Evolutionary conservation across 2,888 invertebrate species (phyloP).

Genomic region (Drosophila barbarae): DNA sequence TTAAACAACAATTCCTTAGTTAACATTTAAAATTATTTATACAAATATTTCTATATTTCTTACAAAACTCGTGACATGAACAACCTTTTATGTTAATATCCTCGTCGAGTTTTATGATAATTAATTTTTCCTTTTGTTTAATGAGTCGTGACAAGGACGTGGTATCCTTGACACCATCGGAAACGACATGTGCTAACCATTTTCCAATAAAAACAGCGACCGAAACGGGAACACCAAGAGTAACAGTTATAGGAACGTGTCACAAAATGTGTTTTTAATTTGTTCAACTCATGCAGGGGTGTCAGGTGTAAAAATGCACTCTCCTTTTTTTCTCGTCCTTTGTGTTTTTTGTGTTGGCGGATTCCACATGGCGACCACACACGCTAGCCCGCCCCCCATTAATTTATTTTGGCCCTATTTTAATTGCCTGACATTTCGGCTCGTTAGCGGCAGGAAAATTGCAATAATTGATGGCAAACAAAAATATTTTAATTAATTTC

Average conservation of each 20-base stretch:
- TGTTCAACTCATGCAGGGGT: slow-evolving; percentile 36
- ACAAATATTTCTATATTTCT: neutral
- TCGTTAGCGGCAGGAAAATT: slow-evolving; percentile 63
- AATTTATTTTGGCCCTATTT: slow-evolving; percentile 28
- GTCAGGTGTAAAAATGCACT: slow-evolving; percentile 64
- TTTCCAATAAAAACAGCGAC: slow-evolving; percentile 17
- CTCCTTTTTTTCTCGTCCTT: slow-evolving; percentile 32
- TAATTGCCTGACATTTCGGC: slow-evolving; percentile 60
- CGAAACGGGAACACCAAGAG: slow-evolving; percentile 15
- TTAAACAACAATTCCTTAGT: no score
- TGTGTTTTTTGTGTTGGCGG: slow-evolving; percentile 3
- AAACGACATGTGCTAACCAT: slow-evolving; percentile 58
- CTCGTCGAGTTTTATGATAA: slow-evolving; percentile 24
- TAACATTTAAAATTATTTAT: neutral
- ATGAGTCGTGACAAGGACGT: slow-evolving; percentile 57
- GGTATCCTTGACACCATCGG: slow-evolving; percentile 27
- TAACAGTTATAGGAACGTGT: slow-evolving; percentile 44
- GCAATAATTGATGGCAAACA: slow-evolving; percentile 62
- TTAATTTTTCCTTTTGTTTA: slow-evolving; percentile 43
- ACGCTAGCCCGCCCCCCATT: slow-evolving; percentile 36
- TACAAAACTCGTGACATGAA: neutral
- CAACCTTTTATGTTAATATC: slow-evolving; percentile 1
- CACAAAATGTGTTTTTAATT: slow-evolving; percentile 70
- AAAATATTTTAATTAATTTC: slow-evolving; percentile 66
- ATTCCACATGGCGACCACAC: slow-evolving; percentile 45